Evolutionary conservation across 2,113 vertebrate species (phyloP).

Genomic region (Charina bottae): DNA sequence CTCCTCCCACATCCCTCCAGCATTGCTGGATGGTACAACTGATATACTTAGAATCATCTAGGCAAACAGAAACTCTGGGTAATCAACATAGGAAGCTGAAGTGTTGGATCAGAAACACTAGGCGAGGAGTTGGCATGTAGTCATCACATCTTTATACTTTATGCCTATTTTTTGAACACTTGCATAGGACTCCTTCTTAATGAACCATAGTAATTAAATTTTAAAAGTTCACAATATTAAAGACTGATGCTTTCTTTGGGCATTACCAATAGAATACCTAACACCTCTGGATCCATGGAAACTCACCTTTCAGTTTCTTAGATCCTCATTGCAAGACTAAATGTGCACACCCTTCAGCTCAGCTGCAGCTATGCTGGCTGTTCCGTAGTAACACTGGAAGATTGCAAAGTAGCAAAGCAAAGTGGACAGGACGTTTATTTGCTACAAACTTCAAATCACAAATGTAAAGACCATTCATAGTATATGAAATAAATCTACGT

Average conservation of each 20-base stretch:
- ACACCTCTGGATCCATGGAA: too few species aligned
- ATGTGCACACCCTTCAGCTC: too few species aligned
- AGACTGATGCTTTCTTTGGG: not conserved
- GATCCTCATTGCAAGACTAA: too few species aligned
- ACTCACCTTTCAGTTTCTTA: too few species aligned
- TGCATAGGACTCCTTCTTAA: not conserved
- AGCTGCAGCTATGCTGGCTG: too few species aligned
- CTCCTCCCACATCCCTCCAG: not conserved
- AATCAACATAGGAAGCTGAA: not conserved
- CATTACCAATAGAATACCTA: not conserved
- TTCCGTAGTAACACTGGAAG: too few species aligned
- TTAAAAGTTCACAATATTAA: not conserved
- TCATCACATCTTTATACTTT: not conserved
- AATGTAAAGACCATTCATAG: too few species aligned
- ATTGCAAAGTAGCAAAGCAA: too few species aligned
- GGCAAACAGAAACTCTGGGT: not conserved
- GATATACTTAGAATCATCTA: not conserved
- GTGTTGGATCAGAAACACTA: not conserved
- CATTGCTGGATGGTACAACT: not conserved
- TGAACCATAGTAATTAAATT: not conserved
- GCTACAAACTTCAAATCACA: too few species aligned
- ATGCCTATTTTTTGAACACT: not conserved
- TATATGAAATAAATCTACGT: too few species aligned
- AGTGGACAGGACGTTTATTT: too few species aligned
- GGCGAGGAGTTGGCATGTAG: not conserved